These are phyloP conservation scores for Eueremaeus valkanovi DNA, from an alignment of 2,888 invertebrate genomes.

Conservation along the genomic window DNA sequence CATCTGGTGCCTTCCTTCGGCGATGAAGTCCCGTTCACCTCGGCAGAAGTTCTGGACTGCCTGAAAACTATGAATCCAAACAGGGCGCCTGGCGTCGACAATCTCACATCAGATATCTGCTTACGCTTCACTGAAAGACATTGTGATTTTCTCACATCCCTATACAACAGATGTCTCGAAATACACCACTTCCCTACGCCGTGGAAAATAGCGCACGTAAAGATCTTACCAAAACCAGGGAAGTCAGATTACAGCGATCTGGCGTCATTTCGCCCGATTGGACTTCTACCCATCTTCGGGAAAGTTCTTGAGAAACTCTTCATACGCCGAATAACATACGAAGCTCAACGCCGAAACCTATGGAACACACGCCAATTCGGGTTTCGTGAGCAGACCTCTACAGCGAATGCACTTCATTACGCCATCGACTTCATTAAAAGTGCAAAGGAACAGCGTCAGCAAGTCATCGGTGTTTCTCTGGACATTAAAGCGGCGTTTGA, in stretches of 20 bases:
- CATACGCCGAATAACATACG: neutral
- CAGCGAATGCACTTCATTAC: neutral
- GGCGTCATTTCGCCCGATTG: neutral
- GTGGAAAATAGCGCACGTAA: constrained; percentile 13
- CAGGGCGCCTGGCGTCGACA: too few relatives aligned
- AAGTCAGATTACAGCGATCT: neutral
- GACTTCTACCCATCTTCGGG: constrained; percentile 1
- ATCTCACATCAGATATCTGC: too few relatives aligned
- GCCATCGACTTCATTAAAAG: neutral
- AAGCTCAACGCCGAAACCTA: neutral
- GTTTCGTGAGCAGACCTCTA: constrained; percentile 2
- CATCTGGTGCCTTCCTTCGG: too few relatives aligned
- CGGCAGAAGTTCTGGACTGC: too few relatives aligned
- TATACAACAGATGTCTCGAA: constrained; percentile 18
- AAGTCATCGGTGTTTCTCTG: neutral
- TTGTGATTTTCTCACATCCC: neutral
- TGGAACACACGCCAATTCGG: neutral
- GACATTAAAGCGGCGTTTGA: constrained; percentile 21
- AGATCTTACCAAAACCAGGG: constrained; percentile 29
- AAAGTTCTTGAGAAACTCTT: constrained; percentile 22
- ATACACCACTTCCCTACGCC: neutral
- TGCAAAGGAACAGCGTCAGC: neutral
- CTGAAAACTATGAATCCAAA: too few relatives aligned
- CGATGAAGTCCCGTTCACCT: too few relatives aligned
- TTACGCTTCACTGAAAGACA: too few relatives aligned